phyloP scores from a whole-genome alignment of 2,888 invertebrate species.

The Didymodactylos carnosus region DNA sequence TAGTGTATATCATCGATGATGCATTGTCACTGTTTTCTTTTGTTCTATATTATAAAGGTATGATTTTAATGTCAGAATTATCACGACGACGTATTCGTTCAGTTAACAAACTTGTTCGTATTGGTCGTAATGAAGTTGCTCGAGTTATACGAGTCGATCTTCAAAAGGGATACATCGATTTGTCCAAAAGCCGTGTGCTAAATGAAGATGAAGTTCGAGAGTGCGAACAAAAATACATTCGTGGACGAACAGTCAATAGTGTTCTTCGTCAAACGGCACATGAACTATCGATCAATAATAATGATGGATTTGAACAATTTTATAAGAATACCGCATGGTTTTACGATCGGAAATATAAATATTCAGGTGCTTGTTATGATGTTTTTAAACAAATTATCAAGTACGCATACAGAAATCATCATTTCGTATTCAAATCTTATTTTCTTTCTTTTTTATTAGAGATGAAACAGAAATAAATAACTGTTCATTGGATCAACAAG shows the following conservation, averaged over 20 bases:
- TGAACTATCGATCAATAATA: constrained; percentile 65
- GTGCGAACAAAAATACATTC: constrained; percentile 91
- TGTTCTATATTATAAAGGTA: constrained; percentile 39
- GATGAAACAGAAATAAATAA: constrained; percentile 85
- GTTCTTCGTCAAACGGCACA: constrained; percentile 92
- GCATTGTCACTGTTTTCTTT: background rate
- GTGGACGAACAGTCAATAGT: constrained; percentile 92
- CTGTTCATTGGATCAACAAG: constrained; percentile 73
- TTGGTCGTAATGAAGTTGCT: constrained; percentile 93
- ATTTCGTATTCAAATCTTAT: background rate
- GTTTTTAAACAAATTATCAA: constrained; percentile 88
- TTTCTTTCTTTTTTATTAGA: constrained; percentile 38
- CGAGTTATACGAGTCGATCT: constrained; percentile 96
- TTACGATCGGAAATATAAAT: constrained; percentile 88
- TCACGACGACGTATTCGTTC: constrained; percentile 94
- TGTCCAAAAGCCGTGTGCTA: constrained; percentile 92
- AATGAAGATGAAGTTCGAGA: constrained; percentile 84
- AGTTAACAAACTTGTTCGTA: constrained; percentile 92
- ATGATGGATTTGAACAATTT: constrained; percentile 76
- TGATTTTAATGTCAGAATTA: constrained; percentile 92
- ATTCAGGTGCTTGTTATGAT: constrained; percentile 84
- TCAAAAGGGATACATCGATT: constrained; percentile 99
- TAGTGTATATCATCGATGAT: background rate
- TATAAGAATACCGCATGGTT: constrained; percentile 92
- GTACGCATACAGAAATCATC: constrained; percentile 46